A percentile compares a stretch with the other conserved stretches of the same genome.
Conservation (phyloP, 2,888 invertebrate species). For the Noctua fimbriata region DNA sequence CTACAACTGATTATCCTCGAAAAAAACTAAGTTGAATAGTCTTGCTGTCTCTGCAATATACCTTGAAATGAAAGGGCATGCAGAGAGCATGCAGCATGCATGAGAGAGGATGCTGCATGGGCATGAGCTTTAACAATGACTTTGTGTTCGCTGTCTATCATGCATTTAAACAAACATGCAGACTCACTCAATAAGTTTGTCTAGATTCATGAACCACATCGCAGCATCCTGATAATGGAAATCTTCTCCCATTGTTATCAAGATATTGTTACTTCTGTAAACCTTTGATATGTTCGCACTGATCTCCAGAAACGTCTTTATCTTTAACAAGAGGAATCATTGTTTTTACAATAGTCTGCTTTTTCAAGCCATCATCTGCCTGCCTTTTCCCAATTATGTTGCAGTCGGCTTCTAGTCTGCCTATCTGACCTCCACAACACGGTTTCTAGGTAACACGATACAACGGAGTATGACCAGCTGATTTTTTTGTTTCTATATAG, state of each 20-base stretch:
- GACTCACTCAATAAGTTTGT: slow-evolving; percentile 95
- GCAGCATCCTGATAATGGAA: slow-evolving; percentile 95
- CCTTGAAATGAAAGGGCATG: too few relatives aligned
- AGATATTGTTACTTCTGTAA: slow-evolving; percentile 93
- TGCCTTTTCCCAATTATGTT: too few relatives aligned
- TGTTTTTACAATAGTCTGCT: neutral
- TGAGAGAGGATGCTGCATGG: too few relatives aligned
- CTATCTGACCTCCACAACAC: neutral
- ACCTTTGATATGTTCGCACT: slow-evolving; percentile 86
- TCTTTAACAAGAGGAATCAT: slow-evolving; percentile 46
- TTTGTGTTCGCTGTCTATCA: neutral
- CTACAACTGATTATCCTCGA: too few relatives aligned
- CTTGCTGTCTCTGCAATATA: too few relatives aligned
- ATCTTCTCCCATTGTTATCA: slow-evolving; percentile 98
- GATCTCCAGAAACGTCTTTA: slow-evolving; percentile 74
- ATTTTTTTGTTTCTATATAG: too few relatives aligned
- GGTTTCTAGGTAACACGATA: neutral
- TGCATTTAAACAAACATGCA: slow-evolving; percentile 13
- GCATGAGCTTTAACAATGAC: too few relatives aligned
- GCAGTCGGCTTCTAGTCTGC: too few relatives aligned
- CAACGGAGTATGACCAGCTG: neutral
- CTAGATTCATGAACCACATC: slow-evolving; percentile 96
- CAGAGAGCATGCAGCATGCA: too few relatives aligned
- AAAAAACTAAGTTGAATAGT: too few relatives aligned
- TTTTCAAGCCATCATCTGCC: neutral